Conservation (phyloP, 2,888 invertebrate genomes). For the Tortricodes alternella region DNA sequence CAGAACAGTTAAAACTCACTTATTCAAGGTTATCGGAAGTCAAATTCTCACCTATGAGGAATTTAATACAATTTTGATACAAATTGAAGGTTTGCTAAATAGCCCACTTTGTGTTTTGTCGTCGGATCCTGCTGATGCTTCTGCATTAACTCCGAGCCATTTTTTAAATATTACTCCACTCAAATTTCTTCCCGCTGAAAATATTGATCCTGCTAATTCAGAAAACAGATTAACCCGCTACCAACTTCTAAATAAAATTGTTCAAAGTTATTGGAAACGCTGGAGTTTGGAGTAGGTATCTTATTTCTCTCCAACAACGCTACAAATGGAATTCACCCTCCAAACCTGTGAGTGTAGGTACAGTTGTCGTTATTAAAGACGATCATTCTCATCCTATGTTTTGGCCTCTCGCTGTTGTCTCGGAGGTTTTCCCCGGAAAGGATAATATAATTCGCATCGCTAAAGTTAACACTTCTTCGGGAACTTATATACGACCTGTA, state of each 20-base stretch:
- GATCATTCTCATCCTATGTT: background rate
- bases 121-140: slow-evolving; percentile 27
- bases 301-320: background rate
- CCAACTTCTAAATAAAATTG: background rate
- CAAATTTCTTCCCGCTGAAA: no score
- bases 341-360: no score
- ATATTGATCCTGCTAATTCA: no score
- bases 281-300: slow-evolving; percentile 1
- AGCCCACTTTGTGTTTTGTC: slow-evolving; percentile 27
- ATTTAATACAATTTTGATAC: slow-evolving; percentile 27
- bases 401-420: slow-evolving; percentile 1
- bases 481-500: background rate
- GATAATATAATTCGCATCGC: no score
- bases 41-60: no score
- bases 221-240: no score
- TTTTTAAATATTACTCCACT: slow-evolving; percentile 29
- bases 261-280: slow-evolving; percentile 5
- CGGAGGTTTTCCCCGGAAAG: no score
- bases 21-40: slow-evolving; percentile 24
- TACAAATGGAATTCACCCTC: no score
- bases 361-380: background rate
- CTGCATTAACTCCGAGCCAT: slow-evolving; percentile 31
- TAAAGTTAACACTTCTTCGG: no score
- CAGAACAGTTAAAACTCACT: slow-evolving; percentile 26
- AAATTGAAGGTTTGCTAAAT: slow-evolving; percentile 29